phyloP scores from a whole-genome alignment of 2,113 vertebrate genomes.

The Lagopus muta region DNA sequence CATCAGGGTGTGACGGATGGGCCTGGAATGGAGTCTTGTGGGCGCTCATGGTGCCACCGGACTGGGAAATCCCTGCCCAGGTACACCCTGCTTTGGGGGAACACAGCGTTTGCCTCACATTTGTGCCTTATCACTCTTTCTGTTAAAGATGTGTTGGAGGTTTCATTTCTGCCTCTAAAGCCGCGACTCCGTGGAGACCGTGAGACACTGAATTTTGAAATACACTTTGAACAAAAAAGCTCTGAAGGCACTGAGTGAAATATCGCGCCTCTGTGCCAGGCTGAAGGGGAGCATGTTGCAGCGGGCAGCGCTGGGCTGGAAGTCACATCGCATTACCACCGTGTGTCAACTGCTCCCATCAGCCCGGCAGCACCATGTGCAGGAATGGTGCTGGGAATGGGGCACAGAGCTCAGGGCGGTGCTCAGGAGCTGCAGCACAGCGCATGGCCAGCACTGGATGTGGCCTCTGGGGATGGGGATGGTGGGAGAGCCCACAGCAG shows the following conservation, averaged over 20 bases:
- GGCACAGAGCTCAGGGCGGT: neutral
- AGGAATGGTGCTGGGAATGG: neutral
- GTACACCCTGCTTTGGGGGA: neutral
- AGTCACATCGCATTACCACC: neutral
- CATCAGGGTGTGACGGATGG: neutral
- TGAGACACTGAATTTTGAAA: slow-evolving; percentile 1
- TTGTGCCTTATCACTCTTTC: slow-evolving; percentile 12
- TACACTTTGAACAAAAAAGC: neutral
- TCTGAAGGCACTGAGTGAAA: neutral
- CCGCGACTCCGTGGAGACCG: neutral
- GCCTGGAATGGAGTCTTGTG: accelerated
- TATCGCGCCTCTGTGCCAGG: neutral
- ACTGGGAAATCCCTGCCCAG: too few species aligned
- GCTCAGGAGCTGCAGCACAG: neutral
- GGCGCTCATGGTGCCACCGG: accelerated
- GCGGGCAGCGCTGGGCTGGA: neutral
- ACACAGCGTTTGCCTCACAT: neutral
- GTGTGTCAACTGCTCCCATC: neutral
- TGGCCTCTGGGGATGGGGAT: neutral
- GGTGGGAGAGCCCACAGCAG: neutral
- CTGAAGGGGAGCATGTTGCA: slow-evolving; percentile 33
- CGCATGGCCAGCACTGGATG: accelerated
- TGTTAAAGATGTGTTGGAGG: neutral
- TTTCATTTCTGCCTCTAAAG: slow-evolving; percentile 9
- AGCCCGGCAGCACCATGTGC: neutral